Percentiles rank a stretch among this genome's conserved stretches.
phyloP scores from a whole-genome alignment of 2,797 vertebrate genomes.

The Pipistrellus kuhlii region DNA sequence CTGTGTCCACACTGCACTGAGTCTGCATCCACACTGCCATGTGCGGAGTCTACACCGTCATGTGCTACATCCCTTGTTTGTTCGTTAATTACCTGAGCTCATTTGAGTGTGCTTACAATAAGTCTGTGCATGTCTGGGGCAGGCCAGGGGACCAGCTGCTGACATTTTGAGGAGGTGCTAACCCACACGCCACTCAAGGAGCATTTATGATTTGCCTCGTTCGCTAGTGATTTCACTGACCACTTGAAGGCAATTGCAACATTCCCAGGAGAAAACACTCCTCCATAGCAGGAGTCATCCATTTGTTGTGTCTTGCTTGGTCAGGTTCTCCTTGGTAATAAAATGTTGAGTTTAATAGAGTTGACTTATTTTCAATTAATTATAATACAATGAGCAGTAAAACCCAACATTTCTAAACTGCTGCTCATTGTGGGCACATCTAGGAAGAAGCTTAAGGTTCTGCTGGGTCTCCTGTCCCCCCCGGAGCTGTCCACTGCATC shows the following conservation, averaged over 20 bases:
- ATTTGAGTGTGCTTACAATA: background rate
- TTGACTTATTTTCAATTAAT: slow-evolving; percentile 42
- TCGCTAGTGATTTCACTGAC: slow-evolving; percentile 4
- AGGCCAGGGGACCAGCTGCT: background rate
- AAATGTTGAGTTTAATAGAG: background rate
- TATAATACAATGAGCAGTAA: background rate
- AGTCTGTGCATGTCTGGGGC: background rate
- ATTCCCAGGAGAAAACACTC: background rate
- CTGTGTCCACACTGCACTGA: background rate
- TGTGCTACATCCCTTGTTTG: background rate
- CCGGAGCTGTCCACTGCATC: background rate
- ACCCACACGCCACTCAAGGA: background rate
- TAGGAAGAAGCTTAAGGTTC: background rate
- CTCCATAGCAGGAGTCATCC: background rate
- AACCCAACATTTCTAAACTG: background rate
- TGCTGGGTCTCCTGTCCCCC: background rate
- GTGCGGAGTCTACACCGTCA: background rate
- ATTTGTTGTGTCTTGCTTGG: background rate
- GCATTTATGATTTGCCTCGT: slow-evolving; percentile 19
- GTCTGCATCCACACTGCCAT: background rate
- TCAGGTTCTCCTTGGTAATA: background rate
- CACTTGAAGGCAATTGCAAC: slow-evolving; percentile 16
- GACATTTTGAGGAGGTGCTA: background rate
- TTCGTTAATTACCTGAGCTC: background rate
- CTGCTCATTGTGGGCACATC: background rate